phyloP scores from a whole-genome alignment of 2,797 vertebrate species.

The Onychomys leucogaster region DNA sequence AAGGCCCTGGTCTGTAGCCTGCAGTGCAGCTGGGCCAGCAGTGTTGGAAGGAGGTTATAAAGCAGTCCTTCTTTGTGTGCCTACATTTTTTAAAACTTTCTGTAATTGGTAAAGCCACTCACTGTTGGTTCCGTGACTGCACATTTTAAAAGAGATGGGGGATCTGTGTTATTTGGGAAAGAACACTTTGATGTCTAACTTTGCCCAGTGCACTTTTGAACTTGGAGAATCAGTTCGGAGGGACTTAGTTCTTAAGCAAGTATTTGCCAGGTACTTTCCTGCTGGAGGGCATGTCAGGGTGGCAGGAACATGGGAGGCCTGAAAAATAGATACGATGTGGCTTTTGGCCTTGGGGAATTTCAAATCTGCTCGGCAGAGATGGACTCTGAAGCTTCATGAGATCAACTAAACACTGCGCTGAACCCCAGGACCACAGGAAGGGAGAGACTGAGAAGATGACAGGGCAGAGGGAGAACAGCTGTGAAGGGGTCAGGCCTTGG shows the following conservation, averaged over 20 bases:
- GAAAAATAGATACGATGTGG: constrained; percentile 40
- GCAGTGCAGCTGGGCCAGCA: not conserved
- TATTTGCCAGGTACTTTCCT: constrained; percentile 60
- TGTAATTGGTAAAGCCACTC: constrained; percentile 50
- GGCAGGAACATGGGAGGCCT: not conserved
- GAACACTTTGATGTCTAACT: constrained; percentile 63
- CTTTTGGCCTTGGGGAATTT: constrained; percentile 40
- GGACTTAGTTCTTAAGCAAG: constrained; percentile 53
- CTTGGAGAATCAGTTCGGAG: constrained; percentile 56
- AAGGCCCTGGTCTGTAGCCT: constrained; percentile 8
- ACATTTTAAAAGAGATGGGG: constrained; percentile 64
- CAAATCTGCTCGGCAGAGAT: constrained; percentile 43
- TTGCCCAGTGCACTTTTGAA: constrained; percentile 68
- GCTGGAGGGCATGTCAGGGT: constrained; percentile 42
- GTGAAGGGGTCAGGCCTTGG: not conserved
- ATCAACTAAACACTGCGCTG: not conserved
- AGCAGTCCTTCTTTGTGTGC: constrained; percentile 61
- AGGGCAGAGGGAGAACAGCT: not conserved
- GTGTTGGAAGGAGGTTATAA: not conserved
- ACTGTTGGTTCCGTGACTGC: constrained; percentile 63
- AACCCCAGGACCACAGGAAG: not conserved
- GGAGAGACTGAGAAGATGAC: not conserved
- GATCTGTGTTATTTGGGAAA: constrained; percentile 74
- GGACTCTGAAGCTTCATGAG: constrained; percentile 21
- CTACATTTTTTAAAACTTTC: not conserved